These are phyloP conservation scores for Elephantulus edwardii DNA, from an alignment of 2,113 vertebrate genomes.

Conservation along the genomic window DNA sequence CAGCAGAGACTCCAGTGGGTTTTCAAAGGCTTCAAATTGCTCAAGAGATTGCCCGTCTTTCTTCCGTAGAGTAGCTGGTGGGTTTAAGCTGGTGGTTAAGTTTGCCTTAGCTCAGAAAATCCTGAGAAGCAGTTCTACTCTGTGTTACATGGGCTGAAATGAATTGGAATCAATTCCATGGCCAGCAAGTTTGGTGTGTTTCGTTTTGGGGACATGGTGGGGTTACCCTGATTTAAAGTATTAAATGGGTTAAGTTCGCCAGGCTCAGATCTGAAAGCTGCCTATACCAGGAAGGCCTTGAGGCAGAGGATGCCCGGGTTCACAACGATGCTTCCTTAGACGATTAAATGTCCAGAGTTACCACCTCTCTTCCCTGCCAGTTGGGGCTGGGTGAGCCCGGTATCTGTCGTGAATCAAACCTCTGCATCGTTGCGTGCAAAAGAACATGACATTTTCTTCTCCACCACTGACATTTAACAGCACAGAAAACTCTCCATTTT, in stretches of 20 bases:
- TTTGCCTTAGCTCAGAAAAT: not conserved
- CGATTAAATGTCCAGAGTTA: not conserved
- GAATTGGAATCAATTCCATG: not conserved
- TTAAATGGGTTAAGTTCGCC: not conserved
- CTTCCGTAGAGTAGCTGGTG: too few species aligned
- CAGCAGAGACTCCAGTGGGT: too few species aligned
- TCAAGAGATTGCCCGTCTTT: too few species aligned
- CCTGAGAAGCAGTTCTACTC: not conserved
- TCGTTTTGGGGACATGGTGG: not conserved
- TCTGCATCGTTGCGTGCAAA: not conserved
- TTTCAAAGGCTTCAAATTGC: too few species aligned
- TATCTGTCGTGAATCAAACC: not conserved
- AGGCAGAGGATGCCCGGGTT: not conserved
- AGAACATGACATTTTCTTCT: not conserved
- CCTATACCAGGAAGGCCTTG: not conserved
- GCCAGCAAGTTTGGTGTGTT: not conserved
- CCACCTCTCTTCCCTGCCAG: not conserved
- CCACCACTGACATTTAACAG: not conserved
- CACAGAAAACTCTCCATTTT: not conserved
- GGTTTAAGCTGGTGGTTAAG: too few species aligned
- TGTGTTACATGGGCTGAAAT: not conserved
- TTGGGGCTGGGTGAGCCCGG: fast-evolving
- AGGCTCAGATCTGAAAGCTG: not conserved
- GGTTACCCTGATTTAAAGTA: not conserved
- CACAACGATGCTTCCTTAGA: fast-evolving